Base-by-base conservation (phyloP, 2,888 invertebrate genomes). In the Psylliodes chrysocephalus region DNA sequence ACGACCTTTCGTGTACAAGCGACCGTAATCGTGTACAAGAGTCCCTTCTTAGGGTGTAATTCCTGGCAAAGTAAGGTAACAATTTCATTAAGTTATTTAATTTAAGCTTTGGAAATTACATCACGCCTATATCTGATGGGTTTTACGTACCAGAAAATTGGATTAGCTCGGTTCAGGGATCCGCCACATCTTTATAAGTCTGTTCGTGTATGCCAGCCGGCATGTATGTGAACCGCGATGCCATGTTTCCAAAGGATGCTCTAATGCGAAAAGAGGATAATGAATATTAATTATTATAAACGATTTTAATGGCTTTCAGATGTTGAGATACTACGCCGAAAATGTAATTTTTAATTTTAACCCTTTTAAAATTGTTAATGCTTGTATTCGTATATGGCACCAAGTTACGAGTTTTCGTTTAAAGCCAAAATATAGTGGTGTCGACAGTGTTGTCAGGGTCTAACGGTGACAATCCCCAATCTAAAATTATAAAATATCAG, bases 141-240 rank as follows among this genome's bases (percentile, higher is more conserved):
- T 40, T 59, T 51, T 60, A 60, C 40, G 60, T 64, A 53, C 53
- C 60, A 60, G 63, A 57, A 69, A 69, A 69, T 69, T 66, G 60
- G 62, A 64, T 69, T 62, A 64, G 55, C 54, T 62, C 30, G 47
- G 33, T 54, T 62, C 55, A 52, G 53, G 44, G 25, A 47, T 56
- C 47, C 57, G 18, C 54, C 62, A 63, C 60, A 57, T 66, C 63
- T 63, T 60, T 47, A 54, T 40, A 51, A 22, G 42, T 42, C 14
- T n/a, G 33, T 25, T 33, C 44, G 44, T 46, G 14, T 5, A 38
- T 4, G 3, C 3, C 14, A 2, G 14, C 14, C 14, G 4, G 14
- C 14, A 38, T n/a, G 19, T 47, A 28, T 47, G 28, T 47, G 22
- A 22, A 35, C 53, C 17, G 1, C 28, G 47, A 18, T 47, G 47